phyloP scores from a whole-genome alignment of 2,888 invertebrate species.

The Pyralis farinalis region DNA sequence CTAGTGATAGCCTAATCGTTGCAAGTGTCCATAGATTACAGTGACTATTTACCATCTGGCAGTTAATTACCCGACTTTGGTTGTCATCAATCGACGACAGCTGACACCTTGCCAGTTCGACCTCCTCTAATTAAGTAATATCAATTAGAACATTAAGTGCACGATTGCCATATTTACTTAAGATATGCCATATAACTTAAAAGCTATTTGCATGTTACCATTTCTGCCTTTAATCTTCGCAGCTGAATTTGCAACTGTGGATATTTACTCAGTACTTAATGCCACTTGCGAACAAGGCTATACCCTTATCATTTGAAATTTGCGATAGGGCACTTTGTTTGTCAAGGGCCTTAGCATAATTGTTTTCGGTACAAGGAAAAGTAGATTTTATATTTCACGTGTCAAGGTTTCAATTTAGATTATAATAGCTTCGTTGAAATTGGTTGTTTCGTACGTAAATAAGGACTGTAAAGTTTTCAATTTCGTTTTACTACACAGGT shows the following conservation, averaged over 20 bases:
- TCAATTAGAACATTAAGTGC: no score
- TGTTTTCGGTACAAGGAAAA: slow-evolving; percentile 12
- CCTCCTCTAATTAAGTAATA: no score
- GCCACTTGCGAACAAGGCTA: slow-evolving; percentile 24
- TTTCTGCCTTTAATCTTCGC: no score
- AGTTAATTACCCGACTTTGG: no score
- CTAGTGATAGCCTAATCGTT: no score
- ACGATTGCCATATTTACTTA: no score
- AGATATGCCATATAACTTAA: no score
- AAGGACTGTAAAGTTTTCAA: slow-evolving; percentile 12
- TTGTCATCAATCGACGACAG: no score
- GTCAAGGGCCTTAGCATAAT: slow-evolving; percentile 21
- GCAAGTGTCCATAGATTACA: no score
- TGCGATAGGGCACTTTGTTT: slow-evolving; percentile 25
- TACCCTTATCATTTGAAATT: slow-evolving; percentile 35
- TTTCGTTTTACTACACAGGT: not conserved
- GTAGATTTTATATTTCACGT: slow-evolving; percentile 9
- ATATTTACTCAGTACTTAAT: slow-evolving; percentile 27
- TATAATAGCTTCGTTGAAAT: slow-evolving; percentile 2
- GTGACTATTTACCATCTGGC: no score
- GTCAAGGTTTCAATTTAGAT: slow-evolving; percentile 10
- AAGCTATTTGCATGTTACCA: not conserved
- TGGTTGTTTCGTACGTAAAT: slow-evolving; percentile 11
- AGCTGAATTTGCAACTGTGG: slow-evolving; percentile 4
- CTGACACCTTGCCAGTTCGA: no score